Conservation (phyloP, 2,113 vertebrate species). For the Ailurus styani region DNA sequence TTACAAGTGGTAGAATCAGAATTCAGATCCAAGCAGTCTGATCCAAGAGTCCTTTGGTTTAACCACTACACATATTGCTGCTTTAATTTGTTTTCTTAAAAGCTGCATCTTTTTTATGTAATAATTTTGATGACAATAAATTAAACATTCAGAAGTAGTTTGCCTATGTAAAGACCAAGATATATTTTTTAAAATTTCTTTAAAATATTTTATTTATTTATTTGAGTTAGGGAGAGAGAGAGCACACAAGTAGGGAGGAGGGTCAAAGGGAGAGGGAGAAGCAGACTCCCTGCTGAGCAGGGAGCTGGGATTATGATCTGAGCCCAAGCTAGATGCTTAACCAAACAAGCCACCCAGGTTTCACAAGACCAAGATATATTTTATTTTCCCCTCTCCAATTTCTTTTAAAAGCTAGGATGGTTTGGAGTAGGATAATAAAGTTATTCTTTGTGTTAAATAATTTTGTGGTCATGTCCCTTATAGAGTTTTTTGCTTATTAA, state of each 20-base stretch:
- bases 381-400: neutral
- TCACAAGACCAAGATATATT: neutral
- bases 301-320: too few species aligned
- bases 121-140: neutral
- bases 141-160: conserved; percentile 3
- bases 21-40: neutral
- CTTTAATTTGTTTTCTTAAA: conserved; percentile 1
- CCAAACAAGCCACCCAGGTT: too few species aligned
- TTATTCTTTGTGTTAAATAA: neutral
- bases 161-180: neutral
- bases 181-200: neutral
- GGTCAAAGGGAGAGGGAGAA: too few species aligned
- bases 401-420: neutral
- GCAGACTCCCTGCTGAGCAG: too few species aligned
- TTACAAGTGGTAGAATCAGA: neutral
- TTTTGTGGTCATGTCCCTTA: neutral
- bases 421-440: neutral
- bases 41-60: neutral
- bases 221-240: too few species aligned
- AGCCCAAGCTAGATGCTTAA: too few species aligned
- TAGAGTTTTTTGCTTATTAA: conserved; percentile 11
- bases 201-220: too few species aligned
- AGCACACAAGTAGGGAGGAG: too few species aligned
- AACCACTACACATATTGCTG: neutral
- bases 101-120: neutral